Conservation (phyloP, 2,797 vertebrate species). For the Scolopax bukidnonensis region DNA sequence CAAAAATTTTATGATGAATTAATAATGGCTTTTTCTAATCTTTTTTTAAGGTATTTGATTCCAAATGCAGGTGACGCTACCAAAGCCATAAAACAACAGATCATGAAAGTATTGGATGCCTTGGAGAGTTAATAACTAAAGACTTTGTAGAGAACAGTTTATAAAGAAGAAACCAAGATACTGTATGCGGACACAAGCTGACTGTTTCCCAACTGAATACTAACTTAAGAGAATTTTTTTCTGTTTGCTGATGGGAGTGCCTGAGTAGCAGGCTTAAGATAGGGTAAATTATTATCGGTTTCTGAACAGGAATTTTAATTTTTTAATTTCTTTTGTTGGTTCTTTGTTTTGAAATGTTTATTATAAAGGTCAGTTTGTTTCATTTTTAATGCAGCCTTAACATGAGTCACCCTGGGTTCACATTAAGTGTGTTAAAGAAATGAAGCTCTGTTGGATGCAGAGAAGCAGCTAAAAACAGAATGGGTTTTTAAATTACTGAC, state of each 20-base stretch:
- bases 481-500: constrained; percentile 27
- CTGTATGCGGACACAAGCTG: constrained; percentile 60
- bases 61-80: constrained; percentile 98
- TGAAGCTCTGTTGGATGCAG: neutral
- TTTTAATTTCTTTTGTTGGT: constrained; percentile 27
- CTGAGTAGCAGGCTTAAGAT: constrained; percentile 73
- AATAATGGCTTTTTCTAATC: neutral
- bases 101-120: constrained; percentile 98
- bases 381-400: constrained; percentile 53
- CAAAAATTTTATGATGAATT: neutral
- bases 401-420: neutral
- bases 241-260: constrained; percentile 68
- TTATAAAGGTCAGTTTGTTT: constrained; percentile 75
- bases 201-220: constrained; percentile 67
- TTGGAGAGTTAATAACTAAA: constrained; percentile 91
- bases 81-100: constrained; percentile 99
- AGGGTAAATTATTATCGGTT: constrained; percentile 77
- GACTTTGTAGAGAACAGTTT: constrained; percentile 56
- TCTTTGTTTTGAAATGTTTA: constrained; percentile 63
- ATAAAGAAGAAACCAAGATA: constrained; percentile 72
- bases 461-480: constrained; percentile 33
- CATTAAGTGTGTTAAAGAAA: neutral
- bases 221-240: constrained; percentile 70
- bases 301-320: constrained; percentile 62
- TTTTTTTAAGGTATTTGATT: constrained; percentile 90